Percentiles rank a stretch among this genome's conserved stretches.
Conservation (phyloP, 1,140 invertebrate genomes). For the Diorhabda elongata region DNA sequence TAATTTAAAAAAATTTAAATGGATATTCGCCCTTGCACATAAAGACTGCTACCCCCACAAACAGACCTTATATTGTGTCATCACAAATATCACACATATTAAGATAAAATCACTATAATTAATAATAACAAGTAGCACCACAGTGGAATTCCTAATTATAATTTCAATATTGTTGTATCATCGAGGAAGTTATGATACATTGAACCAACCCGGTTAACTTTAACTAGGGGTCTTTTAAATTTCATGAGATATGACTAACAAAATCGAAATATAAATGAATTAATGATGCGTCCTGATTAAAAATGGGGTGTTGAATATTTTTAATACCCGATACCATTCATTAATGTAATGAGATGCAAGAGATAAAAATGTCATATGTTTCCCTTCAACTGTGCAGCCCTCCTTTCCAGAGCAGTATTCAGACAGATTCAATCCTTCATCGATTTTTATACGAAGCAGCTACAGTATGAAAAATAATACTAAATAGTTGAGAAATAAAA, state of each 20-base stretch:
- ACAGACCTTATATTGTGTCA: too few relatives aligned
- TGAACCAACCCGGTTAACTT: neutral
- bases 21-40: too few relatives aligned
- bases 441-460: too few relatives aligned
- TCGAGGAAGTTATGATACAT: neutral
- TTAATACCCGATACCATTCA: constrained; percentile 15
- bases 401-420: neutral
- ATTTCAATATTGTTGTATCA: too few relatives aligned
- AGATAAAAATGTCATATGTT: constrained; percentile 13
- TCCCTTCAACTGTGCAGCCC: neutral
- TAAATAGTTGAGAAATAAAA: too few relatives aligned
- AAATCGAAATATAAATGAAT: constrained; percentile 12
- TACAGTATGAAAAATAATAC: too few relatives aligned
- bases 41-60: too few relatives aligned
- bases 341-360: neutral
- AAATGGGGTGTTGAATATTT: constrained; percentile 13
- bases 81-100: too few relatives aligned
- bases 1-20: too few relatives aligned
- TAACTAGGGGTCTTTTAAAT: neutral
- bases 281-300: constrained; percentile 7
- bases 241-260: constrained; percentile 14
- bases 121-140: too few relatives aligned
- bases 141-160: too few relatives aligned
- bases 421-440: neutral
- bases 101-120: too few relatives aligned